Base-by-base conservation (phyloP, 2,888 invertebrate species). In the Allophyes oxyacanthae region DNA sequence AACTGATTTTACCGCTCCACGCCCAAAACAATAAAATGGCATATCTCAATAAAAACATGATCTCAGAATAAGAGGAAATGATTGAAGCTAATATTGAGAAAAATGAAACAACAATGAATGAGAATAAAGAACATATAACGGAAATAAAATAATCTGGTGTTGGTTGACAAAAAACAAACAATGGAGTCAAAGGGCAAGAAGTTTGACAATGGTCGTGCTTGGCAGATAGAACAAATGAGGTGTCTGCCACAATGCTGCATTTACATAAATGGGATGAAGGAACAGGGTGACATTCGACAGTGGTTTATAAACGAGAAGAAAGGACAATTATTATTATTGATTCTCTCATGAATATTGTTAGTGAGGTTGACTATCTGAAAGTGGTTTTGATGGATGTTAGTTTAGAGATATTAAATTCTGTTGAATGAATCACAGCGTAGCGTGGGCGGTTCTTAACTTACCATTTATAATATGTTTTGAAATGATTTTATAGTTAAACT, bases 141-240 rank as follows among this genome's bases (percentile, higher is more conserved):
- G 92, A 93, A 92, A 94, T 94, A 90, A 94, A 94, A 92, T 93
- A 88, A 92, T 92, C 92, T 87, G 78, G 74, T 69, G 80, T 81
- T 79, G 77, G 83, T 78, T 85, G 82, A 92, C 89, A 93, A 93
- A 92, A 93, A 94, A 91, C 85, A 89, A 77, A 94, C 94, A 94
- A 93, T 93, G 63, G 90, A 92, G 94, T 92, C 93, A 93, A 92
- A 93, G 93, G 91, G 89, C 89, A 92, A 59, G 58, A 63, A 68
- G 78, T 81, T 88, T 88, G 90, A 93, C 93, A 93, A 92, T 90
- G 83, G 85, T 73, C 73, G 75, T 81, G 81, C 73, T 73, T 75
- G 72, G 74, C 65, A 84, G 89, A 90, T 90, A 90, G 90, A 90
- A 92, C 92, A 92, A 92, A 92, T 89, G 90, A 89, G 84, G 85